Evolutionary conservation across 1,140 invertebrate species (phyloP), one percentile per base, ranked within the genome.

Genomic region (Gonatopus flavifemur): DNA sequence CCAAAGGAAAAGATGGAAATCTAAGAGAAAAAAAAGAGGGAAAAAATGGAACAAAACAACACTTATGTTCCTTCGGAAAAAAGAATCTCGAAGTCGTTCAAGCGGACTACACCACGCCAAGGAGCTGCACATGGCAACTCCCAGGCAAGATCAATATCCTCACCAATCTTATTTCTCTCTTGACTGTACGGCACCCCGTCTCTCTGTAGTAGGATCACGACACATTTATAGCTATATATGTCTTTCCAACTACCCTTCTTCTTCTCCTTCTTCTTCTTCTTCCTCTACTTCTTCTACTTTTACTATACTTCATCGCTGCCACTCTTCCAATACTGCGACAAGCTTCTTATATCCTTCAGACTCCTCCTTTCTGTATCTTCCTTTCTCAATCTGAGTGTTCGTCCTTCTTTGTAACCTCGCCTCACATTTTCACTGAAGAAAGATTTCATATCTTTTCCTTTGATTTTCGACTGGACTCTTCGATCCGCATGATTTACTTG

Each of bases 91-190:
- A 53, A 68, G 66, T 62, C 56, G 57, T 6, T 50, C 15, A 46
- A 49, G 42, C 49, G 48, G 42, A 51, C 55, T n/a, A n/a, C n/a
- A n/a, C n/a, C n/a, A n/a, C 55, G 49, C 35, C 54, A 46, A 57
- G 46, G 57, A 41, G 49, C 48, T 61, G 55, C 52, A 61, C 57
- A 68, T 59, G 55, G 44, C 53, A 55, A 55, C 63, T 59, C 61
- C 53, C 52, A 56, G 33, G 48, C 41, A 62, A 64, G 63, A 67
- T 67, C 65, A 66, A 67, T 67, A 67, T 67, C 47, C 61, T 42
- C 50, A 37, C 55, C 54, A 61, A 66, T 70, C 62, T 62, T 61
- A 67, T 65, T 65, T 67, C 52, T 60, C 48, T 58, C 49, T 37
- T 53, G 36, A 52, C 28, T 49, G 19, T 48, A 59, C 47, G 38